Evolutionary conservation across 2,797 vertebrate species (phyloP).

Genomic region (Eupleurogrammus muticus): DNA sequence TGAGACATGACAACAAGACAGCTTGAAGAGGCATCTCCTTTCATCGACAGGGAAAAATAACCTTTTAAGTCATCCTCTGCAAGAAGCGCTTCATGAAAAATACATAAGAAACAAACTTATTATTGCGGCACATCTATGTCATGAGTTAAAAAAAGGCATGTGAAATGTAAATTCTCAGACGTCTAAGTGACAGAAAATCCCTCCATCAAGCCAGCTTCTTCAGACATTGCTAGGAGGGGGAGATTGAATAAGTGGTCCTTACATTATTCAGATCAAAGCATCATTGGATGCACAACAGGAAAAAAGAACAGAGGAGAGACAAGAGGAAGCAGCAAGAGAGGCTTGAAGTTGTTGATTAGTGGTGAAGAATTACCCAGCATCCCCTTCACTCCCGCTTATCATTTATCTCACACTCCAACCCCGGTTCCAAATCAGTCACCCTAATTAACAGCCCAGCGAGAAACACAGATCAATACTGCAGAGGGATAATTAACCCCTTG

Average conservation of each 20-base stretch:
- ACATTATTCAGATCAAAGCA: slow-evolving; percentile 40
- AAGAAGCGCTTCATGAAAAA: slow-evolving; percentile 62
- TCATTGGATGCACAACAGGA: slow-evolving; percentile 7
- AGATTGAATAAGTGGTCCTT: slow-evolving; percentile 26
- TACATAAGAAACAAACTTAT: slow-evolving; percentile 58
- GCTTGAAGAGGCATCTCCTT: slow-evolving; percentile 41
- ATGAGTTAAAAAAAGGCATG: slow-evolving; percentile 36
- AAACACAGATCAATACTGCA: slow-evolving; percentile 67
- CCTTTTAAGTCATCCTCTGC: slow-evolving; percentile 50
- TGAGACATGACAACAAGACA: slow-evolving; percentile 59
- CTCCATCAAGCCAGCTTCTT: slow-evolving; percentile 46
- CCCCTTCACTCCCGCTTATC: slow-evolving; percentile 40
- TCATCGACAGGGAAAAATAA: slow-evolving; percentile 35
- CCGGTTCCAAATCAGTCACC: slow-evolving; percentile 65
- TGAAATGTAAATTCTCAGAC: slow-evolving; percentile 31
- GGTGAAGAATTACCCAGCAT: slow-evolving; percentile 11
- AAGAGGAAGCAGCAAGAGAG: slow-evolving; percentile 3
- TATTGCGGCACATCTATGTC: slow-evolving; percentile 36
- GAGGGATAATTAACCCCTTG: slow-evolving; percentile 73
- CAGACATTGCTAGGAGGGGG: slow-evolving; percentile 24
- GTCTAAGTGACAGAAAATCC: slow-evolving; percentile 45
- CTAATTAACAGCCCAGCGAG: slow-evolving; percentile 73
- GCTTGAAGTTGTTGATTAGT: slow-evolving; percentile 26
- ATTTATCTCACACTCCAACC: slow-evolving; percentile 60
- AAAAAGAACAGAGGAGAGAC: background rate